Conservation (phyloP, 2,888 invertebrate species). For the Aspidiotus destructor region DNA sequence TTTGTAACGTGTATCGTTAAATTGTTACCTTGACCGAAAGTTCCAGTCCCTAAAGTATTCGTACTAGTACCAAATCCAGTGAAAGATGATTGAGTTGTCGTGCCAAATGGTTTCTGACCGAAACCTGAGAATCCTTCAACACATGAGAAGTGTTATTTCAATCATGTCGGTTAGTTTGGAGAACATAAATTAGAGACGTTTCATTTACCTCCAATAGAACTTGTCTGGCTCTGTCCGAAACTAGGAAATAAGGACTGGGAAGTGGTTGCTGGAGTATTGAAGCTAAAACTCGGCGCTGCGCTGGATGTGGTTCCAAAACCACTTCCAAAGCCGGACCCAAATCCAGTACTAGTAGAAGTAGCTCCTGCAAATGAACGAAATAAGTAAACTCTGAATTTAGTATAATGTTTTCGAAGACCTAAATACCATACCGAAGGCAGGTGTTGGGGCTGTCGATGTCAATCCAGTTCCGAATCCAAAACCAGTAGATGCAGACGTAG, state of each 20-base stretch:
- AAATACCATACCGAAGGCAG: constrained; percentile 41
- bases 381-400: not conserved
- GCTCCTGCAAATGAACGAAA: constrained; percentile 3
- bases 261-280: constrained; percentile 47
- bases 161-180: too few relatives aligned
- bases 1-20: too few relatives aligned
- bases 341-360: constrained; percentile 12
- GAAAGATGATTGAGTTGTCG: constrained; percentile 39
- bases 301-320: constrained; percentile 42
- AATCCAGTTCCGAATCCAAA: constrained; percentile 40
- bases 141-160: not conserved
- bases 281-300: constrained; percentile 44
- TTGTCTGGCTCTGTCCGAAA: constrained; percentile 40
- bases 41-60: constrained; percentile 28
- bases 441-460: constrained; percentile 40
- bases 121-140: constrained; percentile 38
- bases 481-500: constrained; percentile 38
- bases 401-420: not conserved
- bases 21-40: constrained; percentile 34
- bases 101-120: constrained; percentile 33
- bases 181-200: not conserved
- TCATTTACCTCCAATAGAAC: constrained; percentile 37
- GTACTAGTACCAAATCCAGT: constrained; percentile 43
- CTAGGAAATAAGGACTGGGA: constrained; percentile 44
- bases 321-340: constrained; percentile 20